Base-by-base conservation (phyloP, 2,797 vertebrate species). In the Vespertilio murinus region DNA sequence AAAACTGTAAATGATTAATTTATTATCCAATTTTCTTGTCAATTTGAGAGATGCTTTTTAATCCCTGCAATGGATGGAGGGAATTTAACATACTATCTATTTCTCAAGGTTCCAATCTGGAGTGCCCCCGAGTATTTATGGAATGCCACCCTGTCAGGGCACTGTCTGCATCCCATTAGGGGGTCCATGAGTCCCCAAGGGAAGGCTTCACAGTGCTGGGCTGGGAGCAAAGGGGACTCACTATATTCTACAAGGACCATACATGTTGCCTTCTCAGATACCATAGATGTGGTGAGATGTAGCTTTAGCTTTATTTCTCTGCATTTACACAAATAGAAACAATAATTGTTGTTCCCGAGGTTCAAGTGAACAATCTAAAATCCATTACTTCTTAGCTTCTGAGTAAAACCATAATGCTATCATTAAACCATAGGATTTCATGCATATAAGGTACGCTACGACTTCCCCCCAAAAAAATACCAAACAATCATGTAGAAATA, bases 11-110 rank as follows among this genome's bases (percentile, higher is more conserved):
- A 83, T 3, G 30, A 96, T 94, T 94, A 96, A 97, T 97, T 97
- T 97, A 97, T 97, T 95, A 95, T 70, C 94, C 96, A 97, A 97
- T 97, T 95, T 97, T 97, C 96, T 97, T 97, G 96, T 97, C 96
- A 95, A 73, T 77, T 93, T 96, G 94, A 97, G 93, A 82, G 92
- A 97, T 95, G 95, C 42, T 83, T 96, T 96, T 94, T 94, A 96
- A 96, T 93, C 85, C 47, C 45, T 91, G 61, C 8, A 35, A 84
- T 88, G 47, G 81, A 93, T 90, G 75, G 74, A 61, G 64, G 88
- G 85, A 78, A 88, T 89, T 93, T 92, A 93, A 92, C 64, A 74
- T 75, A 64, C 33, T 13, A 35, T 69, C 61, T 74, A 65, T 22
- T 42, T 40, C 83, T 96, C 96, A 94, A 97, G 94, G 96, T 86